A percentile compares a stretch with the other conserved stretches of the same genome.
These are phyloP conservation scores for Copidosoma aretas DNA, from an alignment of 2,888 invertebrate species.

Conservation along the genomic window DNA sequence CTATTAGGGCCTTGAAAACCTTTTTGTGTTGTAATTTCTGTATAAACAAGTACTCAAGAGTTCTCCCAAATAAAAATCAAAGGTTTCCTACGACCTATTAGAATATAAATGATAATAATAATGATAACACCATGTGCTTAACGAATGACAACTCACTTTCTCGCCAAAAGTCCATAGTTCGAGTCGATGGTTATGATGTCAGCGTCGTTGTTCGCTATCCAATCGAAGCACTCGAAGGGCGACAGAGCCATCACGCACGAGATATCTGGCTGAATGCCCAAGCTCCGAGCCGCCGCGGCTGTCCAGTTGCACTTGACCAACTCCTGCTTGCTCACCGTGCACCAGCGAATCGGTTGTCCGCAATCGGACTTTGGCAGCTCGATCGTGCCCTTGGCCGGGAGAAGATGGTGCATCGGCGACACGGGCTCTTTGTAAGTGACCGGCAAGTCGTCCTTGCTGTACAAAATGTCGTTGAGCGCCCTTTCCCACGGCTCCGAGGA, in stretches of 20 bases:
- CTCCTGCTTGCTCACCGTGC: slow-evolving; percentile 66
- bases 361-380: slow-evolving; percentile 41
- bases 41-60: too few relatives aligned
- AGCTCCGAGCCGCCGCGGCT: slow-evolving; percentile 64
- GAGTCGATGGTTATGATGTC: slow-evolving; percentile 71
- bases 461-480: slow-evolving; percentile 4
- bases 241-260: slow-evolving; percentile 63
- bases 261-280: slow-evolving; percentile 69
- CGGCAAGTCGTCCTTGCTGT: neutral
- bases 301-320: slow-evolving; percentile 70
- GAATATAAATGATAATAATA: too few relatives aligned
- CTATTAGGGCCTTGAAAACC: too few relatives aligned
- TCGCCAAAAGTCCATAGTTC: slow-evolving; percentile 70
- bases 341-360: slow-evolving; percentile 66
- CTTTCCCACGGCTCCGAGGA: slow-evolving; percentile 1
- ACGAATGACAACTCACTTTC: slow-evolving; percentile 64
- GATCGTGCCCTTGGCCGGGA: slow-evolving; percentile 39
- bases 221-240: slow-evolving; percentile 66
- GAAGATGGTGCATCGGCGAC: slow-evolving; percentile 30
- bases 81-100: too few relatives aligned
- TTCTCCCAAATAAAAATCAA: too few relatives aligned
- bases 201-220: slow-evolving; percentile 64
- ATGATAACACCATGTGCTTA: too few relatives aligned
- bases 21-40: too few relatives aligned
- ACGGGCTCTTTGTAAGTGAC: neutral